Evolutionary conservation across 2,888 invertebrate species (phyloP).

Genomic region (Aproaerema taeniolella): DNA sequence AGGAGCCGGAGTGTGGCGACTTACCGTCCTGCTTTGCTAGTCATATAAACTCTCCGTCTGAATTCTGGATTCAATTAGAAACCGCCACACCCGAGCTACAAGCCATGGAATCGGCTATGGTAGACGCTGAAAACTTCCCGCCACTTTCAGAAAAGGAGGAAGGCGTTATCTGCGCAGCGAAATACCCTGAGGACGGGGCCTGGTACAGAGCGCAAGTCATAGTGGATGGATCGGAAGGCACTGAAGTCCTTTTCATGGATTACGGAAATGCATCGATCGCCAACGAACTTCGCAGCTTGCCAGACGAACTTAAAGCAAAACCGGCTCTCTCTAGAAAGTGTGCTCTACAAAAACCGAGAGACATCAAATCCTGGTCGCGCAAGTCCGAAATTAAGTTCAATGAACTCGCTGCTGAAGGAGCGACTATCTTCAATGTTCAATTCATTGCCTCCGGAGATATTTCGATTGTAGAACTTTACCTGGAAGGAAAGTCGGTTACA

Average conservation of each 20-base stretch:
- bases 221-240: conserved; percentile 72
- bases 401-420: conserved; percentile 82
- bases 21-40: conserved; percentile 83
- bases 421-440: conserved; percentile 82
- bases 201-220: conserved; percentile 84
- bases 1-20: conserved; percentile 71
- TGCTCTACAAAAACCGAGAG: conserved; percentile 76
- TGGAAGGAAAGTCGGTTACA: conserved; percentile 80
- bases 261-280: conserved; percentile 81
- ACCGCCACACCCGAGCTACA: conserved; percentile 76
- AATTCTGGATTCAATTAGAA: conserved; percentile 89
- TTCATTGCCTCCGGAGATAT: conserved; percentile 82
- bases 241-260: conserved; percentile 82
- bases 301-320: conserved; percentile 76
- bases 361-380: conserved; percentile 79
- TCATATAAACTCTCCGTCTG: conserved; percentile 83
- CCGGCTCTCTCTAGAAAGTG: conserved; percentile 80
- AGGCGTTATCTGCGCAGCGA: conserved; percentile 80
- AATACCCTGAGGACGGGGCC: conserved; percentile 79
- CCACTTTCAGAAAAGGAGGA: conserved; percentile 60
- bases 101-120: conserved; percentile 75
- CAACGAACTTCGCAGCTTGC: conserved; percentile 76
- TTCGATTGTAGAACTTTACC: conserved; percentile 78
- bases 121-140: conserved; percentile 73
- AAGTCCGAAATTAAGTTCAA: conserved; percentile 81